These are phyloP conservation scores for Rhodophaea formosa DNA, from an alignment of 2,888 invertebrate species.

Conservation along the genomic window DNA sequence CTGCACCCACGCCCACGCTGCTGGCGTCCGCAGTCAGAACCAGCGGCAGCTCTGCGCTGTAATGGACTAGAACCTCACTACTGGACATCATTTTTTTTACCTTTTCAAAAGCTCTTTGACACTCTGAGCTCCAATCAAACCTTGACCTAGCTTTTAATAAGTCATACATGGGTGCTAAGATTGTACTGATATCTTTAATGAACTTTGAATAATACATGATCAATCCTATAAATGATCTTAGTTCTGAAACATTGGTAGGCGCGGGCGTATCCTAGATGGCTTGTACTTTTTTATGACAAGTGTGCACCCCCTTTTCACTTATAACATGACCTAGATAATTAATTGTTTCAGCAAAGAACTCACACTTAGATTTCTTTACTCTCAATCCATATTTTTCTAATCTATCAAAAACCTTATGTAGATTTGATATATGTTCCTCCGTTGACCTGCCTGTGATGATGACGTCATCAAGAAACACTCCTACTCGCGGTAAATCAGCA, in stretches of 20 bases:
- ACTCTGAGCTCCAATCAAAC: background rate
- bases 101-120: background rate
- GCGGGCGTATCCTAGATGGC: slow-evolving; percentile 21
- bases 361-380: slow-evolving; percentile 27
- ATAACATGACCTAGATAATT: slow-evolving; percentile 27
- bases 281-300: slow-evolving; percentile 26
- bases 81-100: background rate
- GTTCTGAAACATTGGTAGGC: slow-evolving; percentile 27
- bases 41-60: background rate
- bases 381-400: slow-evolving; percentile 16
- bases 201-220: slow-evolving; percentile 31
- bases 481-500: slow-evolving; percentile 25
- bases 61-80: background rate
- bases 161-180: background rate
- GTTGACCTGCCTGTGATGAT: slow-evolving; percentile 23
- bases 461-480: slow-evolving; percentile 29
- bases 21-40: too few species aligned
- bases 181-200: slow-evolving; percentile 19
- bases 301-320: slow-evolving; percentile 26
- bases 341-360: slow-evolving; percentile 24
- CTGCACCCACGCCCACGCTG: background rate
- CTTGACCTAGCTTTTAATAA: background rate
- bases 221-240: slow-evolving; percentile 29
- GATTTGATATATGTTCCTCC: too few species aligned
- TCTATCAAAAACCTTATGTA: slow-evolving; percentile 23